Evolutionary conservation across 2,113 vertebrate genomes (phyloP), one percentile per base, ranked within the genome.

Genomic region (Melanerpes aurifrons): DNA sequence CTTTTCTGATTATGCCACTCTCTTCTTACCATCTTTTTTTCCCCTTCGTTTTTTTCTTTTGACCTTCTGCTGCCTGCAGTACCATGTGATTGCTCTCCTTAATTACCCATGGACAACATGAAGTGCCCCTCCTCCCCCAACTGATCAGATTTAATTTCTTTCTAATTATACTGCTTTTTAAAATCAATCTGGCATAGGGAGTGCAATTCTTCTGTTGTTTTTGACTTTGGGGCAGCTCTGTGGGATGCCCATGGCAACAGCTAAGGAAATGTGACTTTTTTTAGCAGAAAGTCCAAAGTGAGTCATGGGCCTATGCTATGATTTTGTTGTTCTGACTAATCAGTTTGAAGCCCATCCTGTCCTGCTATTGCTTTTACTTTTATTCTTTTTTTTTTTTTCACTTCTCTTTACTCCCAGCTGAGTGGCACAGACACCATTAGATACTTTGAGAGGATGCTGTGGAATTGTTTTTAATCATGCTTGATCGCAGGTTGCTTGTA

Each of bases 81-180:
- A 77, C 74, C 67, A 12, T 54, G 79, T 32, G 66, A 90, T 53
- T 59, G 35, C 62, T 94, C 48, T 63, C n/a, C 82, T 90, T 82
- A 83, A 92, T 96, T 94, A 68, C 12, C 0, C 74, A 78, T 50
- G 92, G 93, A 71, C 87, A 93, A 58, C 58, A 50, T 19, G 69
- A 94, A 91, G 58, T 57, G 62, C 43, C 53, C 58, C 64, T 12
- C 37, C 37, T 37, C 37, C 37, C 71, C 86, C 77, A 95, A 90
- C 86, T 82, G 90, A 83, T 87, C 82, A 54, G 32, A 86, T 82
- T 86, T 89, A 56, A 94, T 94, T 90, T 84, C 62, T 80, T 96
- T 91, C 78, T 92, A 94, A 95, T 96, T 96, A 93, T 59, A 26
- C 61, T 29, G n/a, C 56, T 80, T 87, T 80, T 81, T 40, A 58